Percentiles rank a stretch among this genome's conserved stretches.
Conservation (phyloP, 2,797 vertebrate species). For the Poecile montanus region DNA sequence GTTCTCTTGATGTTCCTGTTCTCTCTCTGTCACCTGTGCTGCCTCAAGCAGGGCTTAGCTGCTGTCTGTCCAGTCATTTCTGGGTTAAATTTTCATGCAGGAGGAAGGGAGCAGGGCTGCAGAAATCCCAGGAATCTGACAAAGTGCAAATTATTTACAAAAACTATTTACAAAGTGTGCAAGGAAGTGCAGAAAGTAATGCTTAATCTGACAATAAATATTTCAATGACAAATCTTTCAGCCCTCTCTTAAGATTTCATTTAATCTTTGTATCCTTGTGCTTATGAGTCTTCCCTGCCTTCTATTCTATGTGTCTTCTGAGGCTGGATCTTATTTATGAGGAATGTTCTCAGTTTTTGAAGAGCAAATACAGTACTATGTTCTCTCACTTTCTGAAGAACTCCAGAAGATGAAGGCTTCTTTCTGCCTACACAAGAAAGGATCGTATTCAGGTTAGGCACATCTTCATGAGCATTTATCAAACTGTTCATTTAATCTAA, state of each 20-base stretch:
- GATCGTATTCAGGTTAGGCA: background rate
- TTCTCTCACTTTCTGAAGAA: background rate
- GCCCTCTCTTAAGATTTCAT: background rate
- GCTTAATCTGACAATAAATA: background rate
- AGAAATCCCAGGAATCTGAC: background rate
- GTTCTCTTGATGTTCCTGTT: background rate
- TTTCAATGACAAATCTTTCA: background rate
- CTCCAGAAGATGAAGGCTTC: background rate
- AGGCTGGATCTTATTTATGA: background rate
- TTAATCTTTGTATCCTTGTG: background rate
- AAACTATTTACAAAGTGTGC: background rate
- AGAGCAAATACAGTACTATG: background rate
- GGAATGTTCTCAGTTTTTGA: background rate
- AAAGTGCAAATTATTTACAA: background rate
- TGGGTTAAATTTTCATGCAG: background rate
- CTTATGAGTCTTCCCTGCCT: background rate
- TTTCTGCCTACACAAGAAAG: background rate
- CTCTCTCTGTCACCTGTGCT: background rate
- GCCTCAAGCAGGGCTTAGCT: background rate
- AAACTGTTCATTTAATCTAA: background rate
- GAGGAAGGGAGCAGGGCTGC: background rate
- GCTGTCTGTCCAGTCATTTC: background rate
- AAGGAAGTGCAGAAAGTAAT: background rate
- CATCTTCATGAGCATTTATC: background rate
- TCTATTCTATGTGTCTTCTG: background rate